Evolutionary conservation across 1,140 invertebrate species (phyloP).

Genomic region (Ostrea edulis): DNA sequence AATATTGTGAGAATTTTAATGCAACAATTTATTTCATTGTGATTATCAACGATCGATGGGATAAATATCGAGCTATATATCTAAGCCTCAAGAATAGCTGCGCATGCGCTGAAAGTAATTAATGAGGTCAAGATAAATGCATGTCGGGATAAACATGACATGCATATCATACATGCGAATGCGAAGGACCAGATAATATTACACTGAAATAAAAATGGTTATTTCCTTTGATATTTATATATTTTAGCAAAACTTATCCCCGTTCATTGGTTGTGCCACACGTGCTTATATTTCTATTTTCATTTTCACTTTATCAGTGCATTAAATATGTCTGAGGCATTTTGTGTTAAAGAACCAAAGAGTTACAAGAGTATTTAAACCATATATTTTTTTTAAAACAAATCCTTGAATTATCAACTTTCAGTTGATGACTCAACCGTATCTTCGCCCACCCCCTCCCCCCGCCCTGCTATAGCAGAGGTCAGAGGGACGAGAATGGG

Average conservation of each 20-base stretch:
- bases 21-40: conserved; percentile 47
- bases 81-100: conserved; percentile 48
- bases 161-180: conserved; percentile 27
- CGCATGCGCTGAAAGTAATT: conserved; percentile 63
- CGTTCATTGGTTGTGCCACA: not conserved
- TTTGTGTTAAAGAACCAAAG: not conserved
- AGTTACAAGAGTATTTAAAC: not conserved
- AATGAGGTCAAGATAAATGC: conserved; percentile 52
- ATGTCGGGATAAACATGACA: conserved; percentile 31
- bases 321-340: not conserved
- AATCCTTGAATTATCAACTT: conserved; percentile 5
- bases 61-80: conserved; percentile 69
- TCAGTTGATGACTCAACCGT: conserved; percentile 20
- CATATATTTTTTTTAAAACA: not conserved
- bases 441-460: conserved; percentile 35
- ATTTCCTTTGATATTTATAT: not conserved
- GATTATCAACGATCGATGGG: conserved; percentile 52
- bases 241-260: not conserved
- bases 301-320: conserved; percentile 36
- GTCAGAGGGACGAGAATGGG: conserved; percentile 50
- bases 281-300: conserved; percentile 14
- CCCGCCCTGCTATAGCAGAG: conserved; percentile 46
- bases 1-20: conserved; percentile 37
- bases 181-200: not conserved
- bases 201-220: not conserved